These are phyloP conservation scores for Paramormyrops kingsleyae DNA, from an alignment of 2,113 vertebrate species.

Conservation along the genomic window DNA sequence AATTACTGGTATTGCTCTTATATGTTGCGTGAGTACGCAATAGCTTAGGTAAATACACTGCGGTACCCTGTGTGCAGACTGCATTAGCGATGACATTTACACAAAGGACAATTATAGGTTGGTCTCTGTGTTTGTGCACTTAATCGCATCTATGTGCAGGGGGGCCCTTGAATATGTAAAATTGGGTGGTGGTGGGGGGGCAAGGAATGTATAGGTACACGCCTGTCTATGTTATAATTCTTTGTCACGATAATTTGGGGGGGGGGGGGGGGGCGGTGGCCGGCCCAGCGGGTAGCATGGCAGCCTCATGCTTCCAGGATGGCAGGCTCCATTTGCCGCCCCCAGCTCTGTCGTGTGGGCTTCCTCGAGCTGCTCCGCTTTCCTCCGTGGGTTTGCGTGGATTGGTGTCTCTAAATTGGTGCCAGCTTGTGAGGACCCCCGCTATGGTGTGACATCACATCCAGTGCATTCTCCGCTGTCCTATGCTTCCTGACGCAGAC, in stretches of 20 bases:
- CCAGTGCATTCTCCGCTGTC: background rate
- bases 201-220: background rate
- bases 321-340: background rate
- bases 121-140: background rate
- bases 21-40: background rate
- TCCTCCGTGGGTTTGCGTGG: background rate
- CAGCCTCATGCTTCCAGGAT: background rate
- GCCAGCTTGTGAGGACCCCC: background rate
- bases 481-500: background rate
- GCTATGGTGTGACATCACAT: background rate
- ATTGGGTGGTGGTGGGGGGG: background rate
- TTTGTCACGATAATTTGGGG: background rate
- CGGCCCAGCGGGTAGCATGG: background rate
- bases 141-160: background rate
- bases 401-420: background rate
- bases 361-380: background rate
- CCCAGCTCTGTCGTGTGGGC: background rate
- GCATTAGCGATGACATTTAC: background rate
- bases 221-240: background rate
- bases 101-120: background rate
- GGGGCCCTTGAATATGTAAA: background rate
- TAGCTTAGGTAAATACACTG: background rate
- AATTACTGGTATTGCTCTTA: background rate
- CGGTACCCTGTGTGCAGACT: background rate
- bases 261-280: background rate